A percentile compares a stretch with the other conserved stretches of the same genome.
These are phyloP conservation scores for Erebia epiphron DNA, from an alignment of 2,888 invertebrate species.

Conservation along the genomic window DNA sequence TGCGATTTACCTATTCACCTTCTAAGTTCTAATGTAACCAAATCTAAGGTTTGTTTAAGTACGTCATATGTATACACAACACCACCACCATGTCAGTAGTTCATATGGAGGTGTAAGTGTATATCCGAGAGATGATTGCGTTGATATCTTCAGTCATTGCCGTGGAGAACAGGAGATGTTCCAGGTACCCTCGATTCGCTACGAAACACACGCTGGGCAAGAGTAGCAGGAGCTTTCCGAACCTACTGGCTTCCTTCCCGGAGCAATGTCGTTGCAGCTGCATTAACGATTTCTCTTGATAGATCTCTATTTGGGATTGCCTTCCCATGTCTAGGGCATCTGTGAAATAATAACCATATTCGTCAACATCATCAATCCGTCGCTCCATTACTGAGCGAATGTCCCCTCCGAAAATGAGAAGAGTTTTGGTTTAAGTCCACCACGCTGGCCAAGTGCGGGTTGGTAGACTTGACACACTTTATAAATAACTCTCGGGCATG, in stretches of 20 bases:
- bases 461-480: too few relatives aligned
- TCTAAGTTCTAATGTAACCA: too few relatives aligned
- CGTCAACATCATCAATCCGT: too few relatives aligned
- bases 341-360: slow-evolving; percentile 40
- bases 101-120: slow-evolving; percentile 53
- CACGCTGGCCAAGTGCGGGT: too few relatives aligned
- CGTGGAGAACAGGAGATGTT: slow-evolving; percentile 90
- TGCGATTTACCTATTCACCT: too few relatives aligned
- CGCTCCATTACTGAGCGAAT: too few relatives aligned
- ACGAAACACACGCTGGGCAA: slow-evolving; percentile 84
- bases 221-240: slow-evolving; percentile 88
- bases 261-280: slow-evolving; percentile 89
- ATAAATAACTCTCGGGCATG: too few relatives aligned
- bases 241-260: slow-evolving; percentile 78
- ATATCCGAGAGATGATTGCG: slow-evolving; percentile 59
- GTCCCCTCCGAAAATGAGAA: too few relatives aligned
- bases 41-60: too few relatives aligned
- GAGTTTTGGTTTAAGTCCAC: too few relatives aligned
- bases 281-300: slow-evolving; percentile 92
- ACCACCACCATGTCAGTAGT: neutral
- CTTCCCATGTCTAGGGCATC: slow-evolving; percentile 51
- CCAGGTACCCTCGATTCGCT: slow-evolving; percentile 63
- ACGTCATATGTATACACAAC: too few relatives aligned
- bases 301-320: slow-evolving; percentile 80
- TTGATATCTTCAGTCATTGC: slow-evolving; percentile 72